Evolutionary conservation across 30 jellyfish, hydroid and myxozoan species (phyloP).

Genomic region (Hydractinia symbiolongicarpus): DNA sequence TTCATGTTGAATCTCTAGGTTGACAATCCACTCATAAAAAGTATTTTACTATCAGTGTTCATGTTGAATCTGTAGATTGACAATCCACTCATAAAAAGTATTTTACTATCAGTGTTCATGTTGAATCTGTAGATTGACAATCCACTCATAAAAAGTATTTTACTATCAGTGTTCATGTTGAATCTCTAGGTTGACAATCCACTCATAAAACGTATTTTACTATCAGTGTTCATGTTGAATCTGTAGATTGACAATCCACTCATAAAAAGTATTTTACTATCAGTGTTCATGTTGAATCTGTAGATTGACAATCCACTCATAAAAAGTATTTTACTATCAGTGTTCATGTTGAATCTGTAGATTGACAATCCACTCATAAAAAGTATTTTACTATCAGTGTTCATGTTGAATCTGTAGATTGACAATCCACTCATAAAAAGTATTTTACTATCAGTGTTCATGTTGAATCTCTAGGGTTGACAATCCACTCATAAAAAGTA

Average conservation of each 20-base stretch:
- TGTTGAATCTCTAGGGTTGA: background rate
- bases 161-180: too few relatives aligned
- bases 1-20: background rate
- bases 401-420: background rate
- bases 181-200: background rate
- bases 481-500: background rate
- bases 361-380: background rate
- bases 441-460: too few relatives aligned
- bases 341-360: background rate
- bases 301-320: background rate
- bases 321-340: too few relatives aligned
- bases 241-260: background rate
- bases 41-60: too few relatives aligned
- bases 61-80: background rate
- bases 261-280: too few relatives aligned
- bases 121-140: background rate
- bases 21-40: slow-evolving; percentile 1
- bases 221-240: too few relatives aligned
- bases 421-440: slow-evolving; percentile 1
- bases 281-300: too few relatives aligned
- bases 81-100: background rate
- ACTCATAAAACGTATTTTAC: too few relatives aligned
- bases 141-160: too few relatives aligned
- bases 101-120: too few relatives aligned
- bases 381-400: too few relatives aligned